These are phyloP conservation scores for Abramis brama DNA, from an alignment of 2,113 vertebrate genomes.

Conservation along the genomic window DNA sequence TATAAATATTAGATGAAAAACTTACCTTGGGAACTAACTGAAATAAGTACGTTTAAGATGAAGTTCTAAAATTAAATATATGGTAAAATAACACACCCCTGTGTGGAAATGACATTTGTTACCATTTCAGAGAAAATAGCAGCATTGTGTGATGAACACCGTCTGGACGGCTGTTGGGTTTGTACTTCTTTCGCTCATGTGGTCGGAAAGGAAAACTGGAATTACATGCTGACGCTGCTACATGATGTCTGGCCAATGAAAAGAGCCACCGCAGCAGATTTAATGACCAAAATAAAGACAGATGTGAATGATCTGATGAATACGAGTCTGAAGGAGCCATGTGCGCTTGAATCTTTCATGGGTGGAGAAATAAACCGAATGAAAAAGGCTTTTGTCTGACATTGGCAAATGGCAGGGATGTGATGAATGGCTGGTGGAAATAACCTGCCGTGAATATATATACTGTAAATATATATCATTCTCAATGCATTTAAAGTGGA, in stretches of 20 bases:
- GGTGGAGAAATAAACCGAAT: conserved; percentile 3
- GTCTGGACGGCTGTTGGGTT: not conserved
- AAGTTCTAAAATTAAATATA: not conserved
- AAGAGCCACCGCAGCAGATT: not conserved
- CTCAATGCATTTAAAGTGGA: not conserved
- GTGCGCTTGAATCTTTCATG: not conserved
- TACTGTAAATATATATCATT: not conserved
- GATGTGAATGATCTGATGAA: not conserved
- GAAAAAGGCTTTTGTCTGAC: conserved; percentile 1
- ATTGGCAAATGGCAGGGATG: not conserved
- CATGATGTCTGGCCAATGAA: not conserved
- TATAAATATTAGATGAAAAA: not conserved
- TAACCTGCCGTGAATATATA: not conserved
- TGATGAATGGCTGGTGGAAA: not conserved
- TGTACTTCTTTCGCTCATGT: not conserved
- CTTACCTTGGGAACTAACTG: no score
- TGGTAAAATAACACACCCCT: not conserved
- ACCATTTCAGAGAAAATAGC: not conserved
- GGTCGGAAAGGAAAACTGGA: not conserved
- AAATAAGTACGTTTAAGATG: no score
- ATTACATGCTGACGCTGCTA: not conserved
- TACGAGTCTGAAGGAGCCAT: not conserved
- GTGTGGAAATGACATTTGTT: not conserved
- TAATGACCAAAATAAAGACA: not conserved
- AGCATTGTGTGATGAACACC: not conserved